Conservation (phyloP, 2,888 invertebrate genomes). For the Drosophila parthenogenetica region DNA sequence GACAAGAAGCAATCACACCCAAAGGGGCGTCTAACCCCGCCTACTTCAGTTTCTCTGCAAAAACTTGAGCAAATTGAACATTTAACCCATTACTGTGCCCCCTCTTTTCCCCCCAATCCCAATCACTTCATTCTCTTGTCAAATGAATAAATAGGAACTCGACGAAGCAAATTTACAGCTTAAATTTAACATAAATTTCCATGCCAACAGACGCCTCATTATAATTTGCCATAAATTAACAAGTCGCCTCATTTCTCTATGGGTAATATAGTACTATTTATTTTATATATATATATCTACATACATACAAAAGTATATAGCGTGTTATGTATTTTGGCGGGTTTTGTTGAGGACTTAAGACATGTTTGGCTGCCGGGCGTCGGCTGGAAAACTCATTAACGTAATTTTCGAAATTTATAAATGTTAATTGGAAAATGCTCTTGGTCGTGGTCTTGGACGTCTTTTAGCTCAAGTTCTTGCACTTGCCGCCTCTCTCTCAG, state of each 20-base stretch:
- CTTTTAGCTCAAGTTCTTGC: constrained; percentile 25
- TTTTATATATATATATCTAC: constrained; percentile 24
- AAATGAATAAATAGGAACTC: constrained; percentile 64
- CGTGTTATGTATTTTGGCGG: constrained; percentile 41
- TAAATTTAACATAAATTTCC: constrained; percentile 77
- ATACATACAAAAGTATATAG: constrained; percentile 7
- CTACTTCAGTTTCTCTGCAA: not conserved
- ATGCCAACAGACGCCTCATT: constrained; percentile 71
- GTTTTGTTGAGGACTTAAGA: constrained; percentile 51
- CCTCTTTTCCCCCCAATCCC: not conserved
- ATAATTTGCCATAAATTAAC: constrained; percentile 74
- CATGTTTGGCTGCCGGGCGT: constrained; percentile 55
- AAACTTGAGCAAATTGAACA: constrained; percentile 74
- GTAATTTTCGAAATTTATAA: constrained; percentile 77
- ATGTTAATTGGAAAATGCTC: constrained; percentile 77
- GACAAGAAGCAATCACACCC: constrained; percentile 49
- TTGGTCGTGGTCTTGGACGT: constrained; percentile 27
- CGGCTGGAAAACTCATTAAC: constrained; percentile 73
- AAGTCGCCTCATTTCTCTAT: constrained; percentile 2
- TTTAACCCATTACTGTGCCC: constrained; percentile 69
- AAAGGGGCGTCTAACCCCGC: not conserved
- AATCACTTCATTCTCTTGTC: constrained; percentile 19
- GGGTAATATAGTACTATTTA: constrained; percentile 9
- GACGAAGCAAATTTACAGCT: constrained; percentile 57
- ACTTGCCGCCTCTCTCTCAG: constrained; percentile 4